Evolutionary conservation across 1,140 invertebrate genomes (phyloP).

Genomic region (Helicorthomorpha holstii): DNA sequence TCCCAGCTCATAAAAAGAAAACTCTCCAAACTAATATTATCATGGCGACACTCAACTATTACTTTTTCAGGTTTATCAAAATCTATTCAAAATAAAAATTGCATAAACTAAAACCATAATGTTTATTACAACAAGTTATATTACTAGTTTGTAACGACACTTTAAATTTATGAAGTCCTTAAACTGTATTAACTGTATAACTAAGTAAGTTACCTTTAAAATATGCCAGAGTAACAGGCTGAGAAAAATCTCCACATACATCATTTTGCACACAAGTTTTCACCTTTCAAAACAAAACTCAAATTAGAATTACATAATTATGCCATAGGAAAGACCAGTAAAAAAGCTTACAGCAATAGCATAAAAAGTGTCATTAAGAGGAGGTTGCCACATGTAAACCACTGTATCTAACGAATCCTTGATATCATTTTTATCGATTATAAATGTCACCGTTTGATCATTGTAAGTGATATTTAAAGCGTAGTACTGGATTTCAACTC

Average conservation of each 20-base stretch:
- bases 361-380: neutral
- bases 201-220: neutral
- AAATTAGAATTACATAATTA: neutral
- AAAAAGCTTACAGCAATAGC: neutral
- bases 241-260: neutral
- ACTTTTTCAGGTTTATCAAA: constrained; percentile 43
- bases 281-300: neutral
- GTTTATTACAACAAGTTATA: neutral
- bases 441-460: too few relatives aligned
- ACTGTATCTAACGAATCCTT: neutral
- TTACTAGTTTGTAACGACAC: too few relatives aligned
- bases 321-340: neutral
- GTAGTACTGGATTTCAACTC: too few relatives aligned
- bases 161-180: neutral
- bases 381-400: neutral
- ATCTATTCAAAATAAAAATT: constrained; percentile 18
- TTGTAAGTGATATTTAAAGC: too few relatives aligned
- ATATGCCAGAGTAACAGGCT: neutral
- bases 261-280: neutral
- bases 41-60: constrained; percentile 40
- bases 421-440: neutral
- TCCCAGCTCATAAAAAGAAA: constrained; percentile 50
- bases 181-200: neutral
- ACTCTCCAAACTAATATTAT: constrained; percentile 41
- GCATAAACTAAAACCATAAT: neutral